Evolutionary conservation across 2,113 vertebrate species (phyloP).

Genomic region (Sinocyclocheilus anophthalmus): DNA sequence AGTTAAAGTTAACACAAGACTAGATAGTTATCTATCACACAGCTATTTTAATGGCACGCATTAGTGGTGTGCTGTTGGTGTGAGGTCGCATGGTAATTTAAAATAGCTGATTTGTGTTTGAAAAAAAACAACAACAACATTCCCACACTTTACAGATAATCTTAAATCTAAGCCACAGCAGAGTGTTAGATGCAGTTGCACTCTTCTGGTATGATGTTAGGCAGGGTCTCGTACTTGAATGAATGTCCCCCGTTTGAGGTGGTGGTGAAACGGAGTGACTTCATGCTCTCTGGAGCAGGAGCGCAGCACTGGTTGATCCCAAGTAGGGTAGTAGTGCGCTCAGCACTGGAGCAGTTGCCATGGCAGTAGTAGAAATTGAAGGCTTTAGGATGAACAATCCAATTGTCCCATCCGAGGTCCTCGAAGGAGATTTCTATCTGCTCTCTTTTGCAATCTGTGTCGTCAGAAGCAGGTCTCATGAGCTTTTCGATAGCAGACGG

Average conservation of each 20-base stretch:
- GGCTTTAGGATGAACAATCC: slow-evolving; percentile 88
- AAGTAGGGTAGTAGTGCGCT: slow-evolving; percentile 68
- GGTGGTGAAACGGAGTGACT: slow-evolving; percentile 84
- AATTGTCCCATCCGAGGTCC: slow-evolving; percentile 91
- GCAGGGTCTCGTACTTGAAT: slow-evolving; percentile 88
- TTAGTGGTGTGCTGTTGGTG: too few relatives aligned
- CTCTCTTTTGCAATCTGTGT: slow-evolving; percentile 78
- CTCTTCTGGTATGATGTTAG: slow-evolving; percentile 88
- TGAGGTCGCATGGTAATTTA: too few relatives aligned
- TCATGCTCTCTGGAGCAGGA: slow-evolving; percentile 85
- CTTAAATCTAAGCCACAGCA: background rate
- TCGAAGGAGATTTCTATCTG: slow-evolving; percentile 87
- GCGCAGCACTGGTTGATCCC: slow-evolving; percentile 87
- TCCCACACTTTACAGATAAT: background rate
- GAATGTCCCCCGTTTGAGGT: slow-evolving; percentile 90
- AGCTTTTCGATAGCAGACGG: slow-evolving; percentile 77
- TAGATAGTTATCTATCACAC: background rate
- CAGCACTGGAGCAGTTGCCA: slow-evolving; percentile 79
- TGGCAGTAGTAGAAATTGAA: slow-evolving; percentile 91
- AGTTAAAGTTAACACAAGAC: background rate
- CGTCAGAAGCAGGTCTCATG: slow-evolving; percentile 76
- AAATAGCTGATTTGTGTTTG: background rate
- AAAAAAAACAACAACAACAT: background rate
- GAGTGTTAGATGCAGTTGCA: slow-evolving; percentile 83
- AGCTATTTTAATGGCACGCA: background rate